Evolutionary conservation across 2,113 vertebrate species (phyloP).

Genomic region (Aplodontia rufa): DNA sequence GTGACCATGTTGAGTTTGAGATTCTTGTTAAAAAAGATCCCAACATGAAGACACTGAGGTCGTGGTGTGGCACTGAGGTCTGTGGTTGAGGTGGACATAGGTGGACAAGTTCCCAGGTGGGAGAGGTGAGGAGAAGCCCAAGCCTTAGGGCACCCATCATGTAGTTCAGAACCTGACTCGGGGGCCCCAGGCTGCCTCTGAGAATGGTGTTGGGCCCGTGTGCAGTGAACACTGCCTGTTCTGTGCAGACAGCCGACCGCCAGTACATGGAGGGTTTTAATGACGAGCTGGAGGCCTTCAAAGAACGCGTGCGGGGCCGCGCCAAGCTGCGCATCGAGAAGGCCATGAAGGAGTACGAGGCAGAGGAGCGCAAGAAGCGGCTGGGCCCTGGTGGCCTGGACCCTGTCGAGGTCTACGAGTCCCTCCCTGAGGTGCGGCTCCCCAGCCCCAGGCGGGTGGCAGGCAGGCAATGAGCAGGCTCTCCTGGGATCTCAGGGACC

Average conservation of each 20-base stretch:
- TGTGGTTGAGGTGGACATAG: accelerated
- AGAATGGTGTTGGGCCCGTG: not conserved
- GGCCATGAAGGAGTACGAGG: conserved; percentile 94
- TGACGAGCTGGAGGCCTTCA: conserved; percentile 94
- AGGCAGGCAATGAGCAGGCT: accelerated
- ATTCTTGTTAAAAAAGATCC: no score
- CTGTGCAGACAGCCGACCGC: conserved; percentile 90
- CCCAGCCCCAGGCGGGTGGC: not conserved
- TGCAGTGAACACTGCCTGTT: accelerated
- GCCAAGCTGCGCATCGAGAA: conserved; percentile 94
- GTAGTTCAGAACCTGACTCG: not conserved
- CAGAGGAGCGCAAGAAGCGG: conserved; percentile 92
- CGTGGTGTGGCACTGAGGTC: accelerated
- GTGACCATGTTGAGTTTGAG: not conserved
- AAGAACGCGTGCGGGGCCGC: conserved; percentile 90
- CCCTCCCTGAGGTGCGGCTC: conserved; percentile 86
- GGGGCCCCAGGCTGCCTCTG: no score
- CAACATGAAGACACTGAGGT: not conserved
- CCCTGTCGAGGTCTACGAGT: conserved; percentile 94
- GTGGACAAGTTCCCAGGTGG: accelerated
- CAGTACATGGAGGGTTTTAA: conserved; percentile 97
- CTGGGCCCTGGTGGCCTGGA: conserved; percentile 94
- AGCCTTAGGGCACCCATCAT: not conserved
- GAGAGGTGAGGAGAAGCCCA: not conserved
- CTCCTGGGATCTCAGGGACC: not conserved